phyloP scores from a whole-genome alignment of 2,113 vertebrate species.

The Esox niger region DNA sequence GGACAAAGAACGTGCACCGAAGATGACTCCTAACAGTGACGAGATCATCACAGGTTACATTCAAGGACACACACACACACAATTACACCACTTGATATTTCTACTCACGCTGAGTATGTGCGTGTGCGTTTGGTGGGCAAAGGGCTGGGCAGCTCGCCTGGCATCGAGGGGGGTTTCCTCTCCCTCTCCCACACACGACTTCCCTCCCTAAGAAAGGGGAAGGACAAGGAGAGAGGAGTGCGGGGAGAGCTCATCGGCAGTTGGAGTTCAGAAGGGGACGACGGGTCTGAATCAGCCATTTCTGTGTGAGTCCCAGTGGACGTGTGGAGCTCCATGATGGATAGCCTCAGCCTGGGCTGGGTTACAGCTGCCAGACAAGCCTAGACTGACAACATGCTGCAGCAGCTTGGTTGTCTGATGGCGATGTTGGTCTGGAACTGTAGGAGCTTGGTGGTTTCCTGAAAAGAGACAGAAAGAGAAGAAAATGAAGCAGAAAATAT shows the following conservation, averaged over 20 bases:
- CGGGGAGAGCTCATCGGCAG: conserved; percentile 82
- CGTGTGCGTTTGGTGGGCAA: conserved; percentile 95
- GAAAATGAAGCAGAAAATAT: neutral
- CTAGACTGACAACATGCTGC: conserved; percentile 59
- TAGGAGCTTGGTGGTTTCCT: neutral
- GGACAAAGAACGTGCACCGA: too few relatives aligned
- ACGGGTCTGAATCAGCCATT: conserved; percentile 83
- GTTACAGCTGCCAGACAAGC: conserved; percentile 24
- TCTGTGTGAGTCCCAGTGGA: conserved; percentile 7
- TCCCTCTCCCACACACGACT: conserved; percentile 91
- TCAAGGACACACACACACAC: neutral
- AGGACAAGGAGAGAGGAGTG: conserved; percentile 81
- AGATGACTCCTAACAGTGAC: too few relatives aligned
- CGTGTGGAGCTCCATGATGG: neutral
- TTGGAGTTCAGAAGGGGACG: conserved; percentile 66
- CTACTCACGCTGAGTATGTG: conserved; percentile 96
- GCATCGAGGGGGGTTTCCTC: conserved; percentile 72
- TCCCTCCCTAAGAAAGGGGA: conserved; percentile 90
- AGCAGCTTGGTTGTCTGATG: neutral
- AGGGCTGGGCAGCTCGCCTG: conserved; percentile 88
- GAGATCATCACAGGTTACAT: too few relatives aligned
- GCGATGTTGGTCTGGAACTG: neutral
- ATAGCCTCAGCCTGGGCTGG: conserved; percentile 18
- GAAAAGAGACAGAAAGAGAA: neutral
- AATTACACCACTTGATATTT: neutral